Base-by-base conservation (phyloP, 2,888 invertebrate genomes). In the Chromoteleia sp. region DNA sequence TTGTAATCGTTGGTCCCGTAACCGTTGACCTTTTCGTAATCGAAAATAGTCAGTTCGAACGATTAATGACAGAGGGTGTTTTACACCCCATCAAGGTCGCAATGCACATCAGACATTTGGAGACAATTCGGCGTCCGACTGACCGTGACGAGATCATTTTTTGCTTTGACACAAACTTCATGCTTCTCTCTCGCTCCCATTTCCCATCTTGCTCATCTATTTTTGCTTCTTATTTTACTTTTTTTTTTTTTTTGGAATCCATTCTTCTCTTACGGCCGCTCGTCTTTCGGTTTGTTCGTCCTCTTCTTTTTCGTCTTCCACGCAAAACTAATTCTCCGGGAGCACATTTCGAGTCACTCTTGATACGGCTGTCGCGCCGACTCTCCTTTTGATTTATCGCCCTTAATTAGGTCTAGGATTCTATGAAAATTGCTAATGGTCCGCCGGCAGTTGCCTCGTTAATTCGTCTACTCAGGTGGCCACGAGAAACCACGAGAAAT, bases 361-460 rank as follows among this genome's bases (percentile, higher is more conserved):
- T 79, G 84, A 84, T 84, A 82, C 80, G 80, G 48, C 83, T 83
- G 84, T 84, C 86, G 81, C 76, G 80, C 82, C 76, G 83, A 81
- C 83, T 84, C 83, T 70, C 41, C 67, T 83, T 87, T 88, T 89
- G 89, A 89, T 89, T 88, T 88, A 89, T 89, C 85, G 86, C 84
- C 83, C 84, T 84, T 89, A 87, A 89, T 89, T 88, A 88, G 87
- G 79, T 84, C 86, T 83, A 84, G 86, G 84, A 87, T 87, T 86
- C 87, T 84, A 86, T 85, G 85, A 86, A 86, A 87, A 87, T 87
- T 84, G 82, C 84, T 83, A 71, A 82, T 82, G 82, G 59, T 58
- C 52, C 39, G 30, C 15, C 50, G 43, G 67, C 73, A 58, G 59
- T 74, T 63, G 82, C 58, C 77, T 70, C 70, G 48, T 70, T 82